Conservation (phyloP, 2,888 invertebrate species). For the Synanthedon myopaeformis region DNA sequence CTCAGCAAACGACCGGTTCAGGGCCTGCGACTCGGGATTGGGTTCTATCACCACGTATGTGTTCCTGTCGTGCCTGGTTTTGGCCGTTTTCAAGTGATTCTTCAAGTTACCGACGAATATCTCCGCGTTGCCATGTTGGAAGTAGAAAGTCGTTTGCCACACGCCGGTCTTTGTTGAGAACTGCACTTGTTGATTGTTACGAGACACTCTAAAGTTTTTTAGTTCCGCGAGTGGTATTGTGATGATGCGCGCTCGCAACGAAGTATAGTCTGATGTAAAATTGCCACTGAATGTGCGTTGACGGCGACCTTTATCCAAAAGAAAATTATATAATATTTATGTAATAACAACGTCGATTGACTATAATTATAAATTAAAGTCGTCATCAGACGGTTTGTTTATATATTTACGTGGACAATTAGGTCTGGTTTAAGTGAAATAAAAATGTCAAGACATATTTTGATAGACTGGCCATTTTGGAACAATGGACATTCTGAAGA, state of each 20-base stretch:
- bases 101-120: conserved; percentile 75
- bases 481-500: no score
- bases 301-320: conserved; percentile 60
- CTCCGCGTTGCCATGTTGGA: conserved; percentile 89
- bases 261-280: conserved; percentile 55
- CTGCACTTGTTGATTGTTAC: conserved; percentile 58
- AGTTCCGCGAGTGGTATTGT: conserved; percentile 49
- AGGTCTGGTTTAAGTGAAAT: no score
- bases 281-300: conserved; percentile 72
- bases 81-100: conserved; percentile 73
- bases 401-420: no score
- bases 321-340: not conserved
- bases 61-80: conserved; percentile 77
- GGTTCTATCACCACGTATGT: conserved; percentile 75
- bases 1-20: conserved; percentile 89
- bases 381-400: no score
- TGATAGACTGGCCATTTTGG: no score
- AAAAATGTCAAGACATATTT: no score
- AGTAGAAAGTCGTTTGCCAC: conserved; percentile 84
- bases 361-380: no score
- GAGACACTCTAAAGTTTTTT: conserved; percentile 47
- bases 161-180: conserved; percentile 62
- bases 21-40: conserved; percentile 72
- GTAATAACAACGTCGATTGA: no score
- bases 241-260: conserved; percentile 50